These are phyloP conservation scores for Papilio polyxenes DNA, from an alignment of 1,140 invertebrate species.

Conservation along the genomic window DNA sequence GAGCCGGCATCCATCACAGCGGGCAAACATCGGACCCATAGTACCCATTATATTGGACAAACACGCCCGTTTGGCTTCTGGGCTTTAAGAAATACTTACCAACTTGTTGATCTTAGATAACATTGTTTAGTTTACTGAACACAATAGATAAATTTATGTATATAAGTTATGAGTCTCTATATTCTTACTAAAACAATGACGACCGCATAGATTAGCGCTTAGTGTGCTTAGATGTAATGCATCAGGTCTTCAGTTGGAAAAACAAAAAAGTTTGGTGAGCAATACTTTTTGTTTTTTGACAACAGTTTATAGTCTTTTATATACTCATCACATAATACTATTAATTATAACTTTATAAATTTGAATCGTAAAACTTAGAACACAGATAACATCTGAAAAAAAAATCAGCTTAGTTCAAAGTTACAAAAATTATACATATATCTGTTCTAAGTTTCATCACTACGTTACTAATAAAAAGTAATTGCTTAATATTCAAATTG, in stretches of 20 bases:
- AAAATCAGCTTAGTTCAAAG: too few species aligned
- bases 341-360: too few species aligned
- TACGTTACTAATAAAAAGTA: too few species aligned
- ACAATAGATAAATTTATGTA: conserved; percentile 12
- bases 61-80: conserved; percentile 58
- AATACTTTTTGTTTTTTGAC: too few species aligned
- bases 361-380: too few species aligned
- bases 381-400: too few species aligned
- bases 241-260: neutral
- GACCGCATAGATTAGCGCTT: neutral
- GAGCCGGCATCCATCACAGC: conserved; percentile 65
- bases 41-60: conserved; percentile 68
- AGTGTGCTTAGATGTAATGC: neutral
- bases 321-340: too few species aligned
- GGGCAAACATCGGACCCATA: conserved; percentile 62
- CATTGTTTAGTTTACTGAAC: conserved; percentile 28
- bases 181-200: neutral
- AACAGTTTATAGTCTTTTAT: too few species aligned
- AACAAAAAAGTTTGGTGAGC: too few species aligned
- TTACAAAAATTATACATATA: too few species aligned
- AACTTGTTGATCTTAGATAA: conserved; percentile 51
- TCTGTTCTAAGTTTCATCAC: too few species aligned
- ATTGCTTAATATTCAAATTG: too few species aligned
- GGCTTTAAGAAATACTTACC: conserved; percentile 48
- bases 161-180: conserved; percentile 17